These are phyloP conservation scores for Brachyrhaphis roseni DNA, from an alignment of 2,797 vertebrate species.

Conservation along the genomic window DNA sequence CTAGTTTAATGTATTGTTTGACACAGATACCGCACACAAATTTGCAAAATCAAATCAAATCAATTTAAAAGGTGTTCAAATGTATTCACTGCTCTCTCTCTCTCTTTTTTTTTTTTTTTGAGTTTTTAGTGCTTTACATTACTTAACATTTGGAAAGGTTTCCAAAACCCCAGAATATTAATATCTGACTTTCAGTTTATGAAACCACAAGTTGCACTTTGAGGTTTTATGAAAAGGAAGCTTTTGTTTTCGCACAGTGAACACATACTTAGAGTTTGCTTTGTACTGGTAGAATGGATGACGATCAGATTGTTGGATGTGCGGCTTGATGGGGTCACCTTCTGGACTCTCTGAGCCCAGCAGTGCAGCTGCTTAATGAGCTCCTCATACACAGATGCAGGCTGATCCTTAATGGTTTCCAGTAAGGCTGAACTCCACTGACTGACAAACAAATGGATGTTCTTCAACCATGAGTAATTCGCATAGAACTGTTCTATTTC, in stretches of 20 bases:
- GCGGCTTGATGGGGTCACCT: constrained; percentile 59
- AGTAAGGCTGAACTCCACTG: constrained; percentile 72
- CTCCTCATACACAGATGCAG: constrained; percentile 69
- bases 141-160: not conserved
- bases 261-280: constrained; percentile 74
- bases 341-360: constrained; percentile 72
- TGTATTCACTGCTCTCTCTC: not conserved
- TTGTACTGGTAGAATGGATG: constrained; percentile 71
- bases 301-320: constrained; percentile 78
- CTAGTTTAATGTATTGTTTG: not conserved
- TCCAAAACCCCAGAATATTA: not conserved
- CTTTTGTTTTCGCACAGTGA: not conserved
- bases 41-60: not conserved
- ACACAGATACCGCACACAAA: not conserved
- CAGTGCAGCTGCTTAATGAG: constrained; percentile 67
- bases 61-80: not conserved
- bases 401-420: constrained; percentile 70
- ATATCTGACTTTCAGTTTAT: not conserved
- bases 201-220: not conserved
- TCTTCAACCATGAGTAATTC: constrained; percentile 75
- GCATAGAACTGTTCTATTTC: constrained; percentile 79
- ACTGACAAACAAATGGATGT: constrained; percentile 69
- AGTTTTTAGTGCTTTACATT: not conserved
- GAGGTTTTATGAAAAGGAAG: not conserved
- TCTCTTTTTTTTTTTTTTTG: no score